Evolutionary conservation across 2,888 invertebrate species (phyloP).

Genomic region (Eupithecia vulgata): DNA sequence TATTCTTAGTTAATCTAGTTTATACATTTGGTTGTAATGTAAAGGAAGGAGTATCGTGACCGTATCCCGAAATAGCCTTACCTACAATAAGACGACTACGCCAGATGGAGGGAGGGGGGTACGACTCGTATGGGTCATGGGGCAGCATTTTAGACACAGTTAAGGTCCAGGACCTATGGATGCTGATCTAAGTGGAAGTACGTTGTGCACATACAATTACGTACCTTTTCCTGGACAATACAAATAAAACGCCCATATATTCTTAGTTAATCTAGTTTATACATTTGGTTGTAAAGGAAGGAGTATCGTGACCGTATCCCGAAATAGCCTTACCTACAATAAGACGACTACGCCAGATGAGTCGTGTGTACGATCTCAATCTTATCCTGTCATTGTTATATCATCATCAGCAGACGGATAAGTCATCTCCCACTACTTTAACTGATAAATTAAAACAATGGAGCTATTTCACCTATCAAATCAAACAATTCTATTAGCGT

Average conservation of each 20-base stretch:
- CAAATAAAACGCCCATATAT: no score
- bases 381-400: neutral
- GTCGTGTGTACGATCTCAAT: conserved; percentile 19
- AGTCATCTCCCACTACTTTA: neutral
- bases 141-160: no score
- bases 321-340: conserved; percentile 25
- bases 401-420: neutral
- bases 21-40: neutral
- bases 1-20: neutral
- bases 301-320: conserved; percentile 14
- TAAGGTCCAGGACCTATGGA: no score
- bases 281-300: neutral
- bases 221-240: no score
- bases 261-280: neutral
- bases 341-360: conserved; percentile 29
- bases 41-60: neutral
- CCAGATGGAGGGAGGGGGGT: no score
- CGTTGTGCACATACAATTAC: no score
- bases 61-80: conserved; percentile 26
- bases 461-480: no score
- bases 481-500: no score
- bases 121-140: no score
- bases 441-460: neutral
- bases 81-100: conserved; percentile 26
- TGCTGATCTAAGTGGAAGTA: no score